A percentile compares a stretch with the other conserved stretches of the same genome.
phyloP scores from a whole-genome alignment of 2,113 vertebrate species.

The Barbus barbus region DNA sequence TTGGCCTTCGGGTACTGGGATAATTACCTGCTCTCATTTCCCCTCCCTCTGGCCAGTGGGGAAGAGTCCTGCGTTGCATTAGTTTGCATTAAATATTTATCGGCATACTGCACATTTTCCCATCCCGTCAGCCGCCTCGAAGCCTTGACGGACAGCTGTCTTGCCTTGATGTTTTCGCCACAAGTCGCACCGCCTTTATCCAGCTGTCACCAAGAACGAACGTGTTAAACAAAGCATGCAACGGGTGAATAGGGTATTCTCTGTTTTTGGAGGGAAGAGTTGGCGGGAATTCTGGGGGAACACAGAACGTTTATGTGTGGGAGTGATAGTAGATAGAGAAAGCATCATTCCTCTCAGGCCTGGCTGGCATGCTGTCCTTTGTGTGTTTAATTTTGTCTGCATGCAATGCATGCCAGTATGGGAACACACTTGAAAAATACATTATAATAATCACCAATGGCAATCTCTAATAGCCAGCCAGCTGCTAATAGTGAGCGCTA shows the following conservation, averaged over 20 bases:
- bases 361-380: neutral
- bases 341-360: neutral
- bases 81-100: constrained; percentile 83
- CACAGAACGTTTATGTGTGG: constrained; percentile 1
- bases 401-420: neutral
- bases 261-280: constrained; percentile 23
- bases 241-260: constrained; percentile 34
- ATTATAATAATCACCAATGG: constrained; percentile 31
- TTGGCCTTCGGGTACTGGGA: constrained; percentile 75
- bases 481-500: constrained; percentile 3
- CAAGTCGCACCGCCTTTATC: constrained; percentile 24
- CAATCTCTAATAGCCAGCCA: constrained; percentile 34
- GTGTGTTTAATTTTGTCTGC: constrained; percentile 1
- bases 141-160: constrained; percentile 75
- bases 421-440: neutral
- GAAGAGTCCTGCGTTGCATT: constrained; percentile 78
- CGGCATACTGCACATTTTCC: constrained; percentile 79
- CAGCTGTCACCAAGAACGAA: constrained; percentile 40
- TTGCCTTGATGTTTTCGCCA: constrained; percentile 66
- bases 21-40: constrained; percentile 80
- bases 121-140: constrained; percentile 70
- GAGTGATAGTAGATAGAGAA: constrained; percentile 23
- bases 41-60: constrained; percentile 76
- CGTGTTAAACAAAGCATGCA: constrained; percentile 21
- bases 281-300: constrained; percentile 25